A percentile compares a stretch with the other conserved stretches of the same genome.
phyloP scores from a whole-genome alignment of 1,140 invertebrate genomes.

The Zaprionus ornatus region DNA sequence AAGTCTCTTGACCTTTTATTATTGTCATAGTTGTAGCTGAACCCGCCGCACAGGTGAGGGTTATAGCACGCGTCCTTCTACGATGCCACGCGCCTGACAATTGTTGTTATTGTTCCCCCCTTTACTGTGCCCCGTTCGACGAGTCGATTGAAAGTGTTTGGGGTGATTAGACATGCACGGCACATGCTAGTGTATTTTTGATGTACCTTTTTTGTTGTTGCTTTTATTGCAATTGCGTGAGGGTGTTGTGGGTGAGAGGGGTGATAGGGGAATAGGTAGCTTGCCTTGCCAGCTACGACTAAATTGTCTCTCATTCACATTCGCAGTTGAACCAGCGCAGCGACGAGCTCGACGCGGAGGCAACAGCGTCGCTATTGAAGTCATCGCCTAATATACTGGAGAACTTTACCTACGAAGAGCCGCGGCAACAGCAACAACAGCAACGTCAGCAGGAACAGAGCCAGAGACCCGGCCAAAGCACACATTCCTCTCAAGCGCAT shows the following conservation, averaged over 20 bases:
- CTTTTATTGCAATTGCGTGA: conserved; percentile 73
- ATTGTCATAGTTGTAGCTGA: not conserved
- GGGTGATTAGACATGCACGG: conserved; percentile 71
- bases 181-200: conserved; percentile 32
- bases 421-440: conserved; percentile 10
- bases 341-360: conserved; percentile 63
- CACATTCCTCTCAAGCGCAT: conserved; percentile 54
- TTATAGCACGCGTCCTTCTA: conserved; percentile 31
- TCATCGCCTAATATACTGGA: conserved; percentile 80
- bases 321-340: conserved; percentile 59
- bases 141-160: conserved; percentile 32
- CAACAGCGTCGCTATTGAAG: conserved; percentile 62
- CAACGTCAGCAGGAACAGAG: conserved; percentile 12
- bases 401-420: conserved; percentile 77
- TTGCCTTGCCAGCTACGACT: conserved; percentile 53
- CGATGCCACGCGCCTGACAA: conserved; percentile 1
- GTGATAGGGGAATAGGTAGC: conserved; percentile 28
- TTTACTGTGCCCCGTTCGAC: not conserved
- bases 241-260: not conserved
- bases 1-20: not conserved
- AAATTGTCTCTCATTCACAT: conserved; percentile 25
- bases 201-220: conserved; percentile 37
- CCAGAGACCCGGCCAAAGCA: not conserved
- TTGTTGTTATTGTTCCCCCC: not conserved
- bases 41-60: not conserved